Conservation (phyloP, 1,140 invertebrate genomes). For the Delia radicum region DNA sequence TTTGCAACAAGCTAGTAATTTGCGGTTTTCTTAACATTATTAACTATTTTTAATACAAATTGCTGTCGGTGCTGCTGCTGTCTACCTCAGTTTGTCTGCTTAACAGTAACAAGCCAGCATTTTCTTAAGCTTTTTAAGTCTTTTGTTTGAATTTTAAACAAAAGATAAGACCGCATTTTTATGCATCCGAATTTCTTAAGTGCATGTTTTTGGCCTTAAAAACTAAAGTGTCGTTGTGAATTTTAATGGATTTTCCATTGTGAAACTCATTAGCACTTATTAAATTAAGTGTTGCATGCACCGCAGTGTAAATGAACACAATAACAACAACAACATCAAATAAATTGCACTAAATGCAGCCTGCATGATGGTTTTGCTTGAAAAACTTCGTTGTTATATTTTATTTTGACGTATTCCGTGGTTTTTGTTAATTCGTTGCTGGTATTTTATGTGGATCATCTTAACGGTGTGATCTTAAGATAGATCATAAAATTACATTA, state of each 20-base stretch:
- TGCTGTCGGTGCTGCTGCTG: not conserved
- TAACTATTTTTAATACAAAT: not conserved
- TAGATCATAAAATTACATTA: not conserved
- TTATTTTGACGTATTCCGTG: not conserved
- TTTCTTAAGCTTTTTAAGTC: not conserved
- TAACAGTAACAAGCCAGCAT: not conserved
- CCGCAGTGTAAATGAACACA: not conserved
- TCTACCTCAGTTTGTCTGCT: not conserved
- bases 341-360: not conserved
- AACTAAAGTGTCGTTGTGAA: not conserved
- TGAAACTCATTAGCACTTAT: constrained; percentile 26
- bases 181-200: not conserved
- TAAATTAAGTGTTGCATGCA: constrained; percentile 25
- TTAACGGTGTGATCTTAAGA: not conserved
- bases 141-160: not conserved
- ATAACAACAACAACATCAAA: not conserved
- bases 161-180: not conserved
- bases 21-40: not conserved
- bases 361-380: not conserved
- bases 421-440: not conserved
- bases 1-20: constrained; percentile 17
- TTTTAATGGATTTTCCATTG: constrained; percentile 21
- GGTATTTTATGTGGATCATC: not conserved
- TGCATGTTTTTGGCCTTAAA: not conserved
- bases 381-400: not conserved